Evolutionary conservation across 2,888 invertebrate species (phyloP).

Genomic region (Molanna angustata): DNA sequence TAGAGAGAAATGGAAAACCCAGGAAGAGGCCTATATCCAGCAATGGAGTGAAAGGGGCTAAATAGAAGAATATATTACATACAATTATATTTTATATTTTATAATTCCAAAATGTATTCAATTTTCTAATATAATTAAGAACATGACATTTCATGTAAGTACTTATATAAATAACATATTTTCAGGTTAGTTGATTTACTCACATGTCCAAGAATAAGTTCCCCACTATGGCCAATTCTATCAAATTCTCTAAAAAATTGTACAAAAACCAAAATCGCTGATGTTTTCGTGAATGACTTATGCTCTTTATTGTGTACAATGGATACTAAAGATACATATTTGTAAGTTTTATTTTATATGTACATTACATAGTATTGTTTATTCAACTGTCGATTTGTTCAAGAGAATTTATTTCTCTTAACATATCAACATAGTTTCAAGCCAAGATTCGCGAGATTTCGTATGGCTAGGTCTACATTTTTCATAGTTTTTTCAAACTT

Average conservation of each 20-base stretch:
- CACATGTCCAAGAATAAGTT: constrained; percentile 62
- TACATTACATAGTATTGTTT: too few species aligned
- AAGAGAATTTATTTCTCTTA: too few species aligned
- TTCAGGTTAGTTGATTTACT: constrained; percentile 64
- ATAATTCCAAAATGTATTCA: not conserved
- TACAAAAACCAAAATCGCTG: constrained; percentile 39
- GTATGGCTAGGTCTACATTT: too few species aligned
- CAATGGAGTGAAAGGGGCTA: too few species aligned
- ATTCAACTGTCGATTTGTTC: too few species aligned
- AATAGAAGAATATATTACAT: too few species aligned
- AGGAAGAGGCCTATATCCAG: too few species aligned
- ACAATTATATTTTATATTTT: too few species aligned
- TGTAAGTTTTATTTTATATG: constrained; percentile 61
- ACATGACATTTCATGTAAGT: not conserved
- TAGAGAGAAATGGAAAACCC: too few species aligned
- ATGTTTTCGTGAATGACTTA: constrained; percentile 54
- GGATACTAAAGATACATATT: constrained; percentile 85
- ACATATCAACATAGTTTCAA: too few species aligned
- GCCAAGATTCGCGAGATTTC: too few species aligned
- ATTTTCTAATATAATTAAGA: not conserved
- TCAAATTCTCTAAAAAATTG: constrained; percentile 28
- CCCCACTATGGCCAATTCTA: constrained; percentile 67
- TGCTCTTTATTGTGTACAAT: constrained; percentile 66
- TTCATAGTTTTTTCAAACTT: too few species aligned
- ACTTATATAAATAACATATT: constrained; percentile 1